Percentiles rank a stretch among this genome's conserved stretches.
Evolutionary conservation across 2,797 vertebrate species (phyloP).

Genomic region (Numenius phaeopus): DNA sequence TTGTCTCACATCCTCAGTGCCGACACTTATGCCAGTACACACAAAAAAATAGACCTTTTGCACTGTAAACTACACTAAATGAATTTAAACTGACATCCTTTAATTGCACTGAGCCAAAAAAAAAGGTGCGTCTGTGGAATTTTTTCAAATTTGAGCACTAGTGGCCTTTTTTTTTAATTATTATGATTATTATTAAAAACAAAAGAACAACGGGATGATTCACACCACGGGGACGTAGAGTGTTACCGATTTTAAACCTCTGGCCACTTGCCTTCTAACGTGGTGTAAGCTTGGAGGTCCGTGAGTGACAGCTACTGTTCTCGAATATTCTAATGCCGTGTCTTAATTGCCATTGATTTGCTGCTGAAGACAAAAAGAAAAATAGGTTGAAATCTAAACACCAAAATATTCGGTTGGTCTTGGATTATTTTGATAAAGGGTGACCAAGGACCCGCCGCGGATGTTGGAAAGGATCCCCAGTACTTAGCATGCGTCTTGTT

Average conservation of each 20-base stretch:
- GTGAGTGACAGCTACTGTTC: conserved; percentile 58
- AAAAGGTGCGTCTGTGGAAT: conserved; percentile 72
- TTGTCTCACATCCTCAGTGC: conserved; percentile 85
- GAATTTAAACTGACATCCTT: conserved; percentile 69
- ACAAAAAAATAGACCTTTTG: conserved; percentile 78
- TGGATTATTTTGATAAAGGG: conserved; percentile 52
- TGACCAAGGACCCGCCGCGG: conserved; percentile 17
- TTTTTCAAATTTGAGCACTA: conserved; percentile 80
- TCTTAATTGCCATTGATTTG: conserved; percentile 80
- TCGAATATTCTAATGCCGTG: conserved; percentile 58
- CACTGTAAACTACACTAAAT: conserved; percentile 87
- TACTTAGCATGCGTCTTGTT: conserved; percentile 81
- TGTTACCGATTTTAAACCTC: conserved; percentile 35
- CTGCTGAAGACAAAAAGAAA: conserved; percentile 74
- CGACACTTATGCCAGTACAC: conserved; percentile 83
- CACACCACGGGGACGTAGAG: conserved; percentile 3
- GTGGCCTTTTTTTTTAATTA: conserved; percentile 85
- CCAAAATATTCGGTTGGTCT: conserved; percentile 70
- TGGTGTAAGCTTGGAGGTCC: conserved; percentile 35
- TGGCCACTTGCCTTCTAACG: conserved; percentile 50
- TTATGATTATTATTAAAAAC: background rate
- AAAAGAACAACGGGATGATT: conserved; percentile 73
- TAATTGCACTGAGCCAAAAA: conserved; percentile 82
- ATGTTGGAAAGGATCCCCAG: conserved; percentile 5
- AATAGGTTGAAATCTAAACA: conserved; percentile 54